Evolutionary conservation across 2,888 invertebrate species (phyloP), one percentile per base, ranked within the genome.

Genomic region (Endomychus coccineus): DNA sequence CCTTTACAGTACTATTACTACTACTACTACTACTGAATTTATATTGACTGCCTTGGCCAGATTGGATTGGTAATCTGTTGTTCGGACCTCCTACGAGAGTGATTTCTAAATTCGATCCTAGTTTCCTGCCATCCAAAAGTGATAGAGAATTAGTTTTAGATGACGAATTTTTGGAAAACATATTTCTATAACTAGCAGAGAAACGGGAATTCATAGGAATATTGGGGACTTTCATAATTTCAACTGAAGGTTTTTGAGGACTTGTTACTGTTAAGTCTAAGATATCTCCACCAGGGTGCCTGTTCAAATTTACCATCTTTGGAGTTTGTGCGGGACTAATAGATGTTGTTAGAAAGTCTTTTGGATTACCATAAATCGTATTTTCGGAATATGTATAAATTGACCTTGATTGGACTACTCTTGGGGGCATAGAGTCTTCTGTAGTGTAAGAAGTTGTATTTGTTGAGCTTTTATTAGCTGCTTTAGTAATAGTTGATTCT

Each of bases 281-380:
- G 0, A 81, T 71, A 39, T 78, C 77, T n/a, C 69, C 71, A 1
- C 67, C 67, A 0, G 66, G 48, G 0, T 48, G 51, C 38, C 48
- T 49, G 22, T 13, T 27, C n/a, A 27, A 13, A 17, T 32, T 31
- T n/a, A 29, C 30, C 54, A 10, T 34, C 25, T 27, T 42, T 13
- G 69, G 71, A 0, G 59, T 46, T 38, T 58, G 55, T 16, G 55
- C 49, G 0, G 71, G 62, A 31, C 71, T 72, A 0, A 71, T 69
- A 0, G 73, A 71, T 0, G 75, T 71, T 61, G 71, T 70, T 42
- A 78, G 69, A 2, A 75, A 74, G 50, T 81, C 82, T 54, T 81
- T 82, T 0, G 83, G 83, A 60, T 83, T 80, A 0, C 82, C 81
- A 48, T 83, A 83, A 1, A 82, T 76, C 0, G 72, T 78, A 50